phyloP scores from a whole-genome alignment of 2,113 vertebrate genomes.

The Microtus pennsylvanicus region DNA sequence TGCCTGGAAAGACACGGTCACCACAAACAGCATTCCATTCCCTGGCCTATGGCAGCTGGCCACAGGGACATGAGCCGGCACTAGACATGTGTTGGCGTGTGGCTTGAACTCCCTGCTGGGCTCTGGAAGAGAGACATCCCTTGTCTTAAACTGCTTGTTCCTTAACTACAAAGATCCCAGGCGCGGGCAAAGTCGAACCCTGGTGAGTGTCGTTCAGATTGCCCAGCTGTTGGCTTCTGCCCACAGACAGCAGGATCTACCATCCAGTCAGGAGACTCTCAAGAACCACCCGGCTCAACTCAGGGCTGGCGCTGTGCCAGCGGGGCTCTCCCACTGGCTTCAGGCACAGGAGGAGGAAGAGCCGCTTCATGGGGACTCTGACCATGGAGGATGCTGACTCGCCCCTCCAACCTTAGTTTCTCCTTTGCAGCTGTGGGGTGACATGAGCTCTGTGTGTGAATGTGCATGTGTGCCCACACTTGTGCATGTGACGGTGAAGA shows the following conservation, averaged over 20 bases:
- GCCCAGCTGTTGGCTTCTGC: background rate
- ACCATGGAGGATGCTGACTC: background rate
- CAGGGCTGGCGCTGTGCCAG: background rate
- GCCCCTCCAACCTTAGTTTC: background rate
- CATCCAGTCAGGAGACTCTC: no score
- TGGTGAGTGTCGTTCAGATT: background rate
- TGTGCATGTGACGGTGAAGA: rapidly evolving
- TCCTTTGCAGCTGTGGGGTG: background rate
- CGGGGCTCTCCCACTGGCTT: background rate
- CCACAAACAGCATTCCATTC: constrained; percentile 63
- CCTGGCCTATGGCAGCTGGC: background rate
- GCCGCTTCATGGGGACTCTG: rapidly evolving
- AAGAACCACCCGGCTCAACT: background rate
- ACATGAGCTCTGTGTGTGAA: no score
- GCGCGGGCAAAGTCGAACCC: background rate
- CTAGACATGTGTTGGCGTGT: background rate
- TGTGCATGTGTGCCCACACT: rapidly evolving
- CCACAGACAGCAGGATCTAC: background rate
- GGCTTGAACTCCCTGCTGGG: background rate
- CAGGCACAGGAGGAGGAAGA: background rate
- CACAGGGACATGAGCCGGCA: background rate
- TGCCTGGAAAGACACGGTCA: constrained; percentile 62
- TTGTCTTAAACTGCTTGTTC: background rate
- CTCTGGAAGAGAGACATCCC: background rate
- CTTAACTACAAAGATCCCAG: background rate